phyloP scores from a whole-genome alignment of 2,113 vertebrate genomes.

The Chloropsis cyanopogon region DNA sequence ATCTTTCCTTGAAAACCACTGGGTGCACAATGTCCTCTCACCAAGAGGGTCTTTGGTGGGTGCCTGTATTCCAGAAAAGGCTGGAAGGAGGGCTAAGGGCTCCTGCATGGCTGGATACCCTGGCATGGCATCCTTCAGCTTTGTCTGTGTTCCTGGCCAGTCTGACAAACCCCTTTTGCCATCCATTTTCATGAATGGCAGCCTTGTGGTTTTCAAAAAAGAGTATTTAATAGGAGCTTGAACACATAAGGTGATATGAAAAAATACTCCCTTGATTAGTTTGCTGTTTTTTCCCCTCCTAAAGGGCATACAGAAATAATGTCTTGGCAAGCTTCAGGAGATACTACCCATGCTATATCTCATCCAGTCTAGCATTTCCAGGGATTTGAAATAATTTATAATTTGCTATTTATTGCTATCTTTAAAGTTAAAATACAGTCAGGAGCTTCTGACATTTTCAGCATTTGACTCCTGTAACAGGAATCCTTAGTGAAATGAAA shows the following conservation, averaged over 20 bases:
- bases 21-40: fast-evolving
- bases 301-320: not conserved
- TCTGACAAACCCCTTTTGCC: not conserved
- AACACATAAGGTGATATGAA: not conserved
- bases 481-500: constrained; percentile 27
- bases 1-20: not conserved
- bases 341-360: not conserved
- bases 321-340: not conserved
- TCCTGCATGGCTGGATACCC: not conserved
- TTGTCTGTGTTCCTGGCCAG: not conserved
- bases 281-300: not conserved
- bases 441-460: constrained; percentile 40
- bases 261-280: not conserved
- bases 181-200: not conserved
- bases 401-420: not conserved
- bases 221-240: not conserved
- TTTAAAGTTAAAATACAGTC: constrained; percentile 12
- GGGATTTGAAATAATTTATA: not conserved
- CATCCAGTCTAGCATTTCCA: not conserved
- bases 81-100: not conserved
- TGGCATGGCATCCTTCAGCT: not conserved
- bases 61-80: not conserved
- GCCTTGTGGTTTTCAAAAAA: not conserved
- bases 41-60: not conserved
- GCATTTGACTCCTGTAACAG: constrained; percentile 34